Conservation (phyloP, 2,113 vertebrate species). For the Campylomormyrus tamandua region DNA sequence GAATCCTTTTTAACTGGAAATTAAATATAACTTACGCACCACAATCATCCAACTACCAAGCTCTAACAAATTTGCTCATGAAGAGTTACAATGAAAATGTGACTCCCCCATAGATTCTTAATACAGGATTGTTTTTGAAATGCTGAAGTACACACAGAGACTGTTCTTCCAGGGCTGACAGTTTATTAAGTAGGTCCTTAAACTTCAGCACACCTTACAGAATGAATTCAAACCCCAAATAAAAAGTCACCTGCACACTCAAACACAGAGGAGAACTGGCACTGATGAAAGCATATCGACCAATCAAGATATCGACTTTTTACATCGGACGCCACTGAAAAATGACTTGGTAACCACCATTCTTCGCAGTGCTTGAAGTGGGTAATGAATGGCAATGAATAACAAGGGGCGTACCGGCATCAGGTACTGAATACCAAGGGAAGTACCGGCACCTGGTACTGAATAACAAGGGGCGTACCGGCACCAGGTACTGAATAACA, state of each 20-base stretch:
- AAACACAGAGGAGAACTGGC: not conserved
- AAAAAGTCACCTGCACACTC: not conserved
- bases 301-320: not conserved
- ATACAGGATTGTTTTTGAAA: not conserved
- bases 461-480: not conserved
- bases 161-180: not conserved
- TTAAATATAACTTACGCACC: not conserved
- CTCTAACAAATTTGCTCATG: not conserved
- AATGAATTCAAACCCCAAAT: conserved; percentile 1
- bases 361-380: not conserved
- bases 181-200: not conserved
- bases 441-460: not conserved
- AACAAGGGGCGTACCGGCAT: not conserved
- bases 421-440: not conserved
- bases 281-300: not conserved
- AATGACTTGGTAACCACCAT: not conserved
- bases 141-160: not conserved
- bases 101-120: not conserved
- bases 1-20: not conserved
- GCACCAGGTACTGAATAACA: not conserved
- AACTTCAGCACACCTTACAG: not conserved
- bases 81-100: not conserved
- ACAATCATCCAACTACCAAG: not conserved
- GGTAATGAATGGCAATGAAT: not conserved
- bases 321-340: not conserved